Base-by-base conservation (phyloP, 2,888 invertebrate species). In the Yponomeuta sedellus region DNA sequence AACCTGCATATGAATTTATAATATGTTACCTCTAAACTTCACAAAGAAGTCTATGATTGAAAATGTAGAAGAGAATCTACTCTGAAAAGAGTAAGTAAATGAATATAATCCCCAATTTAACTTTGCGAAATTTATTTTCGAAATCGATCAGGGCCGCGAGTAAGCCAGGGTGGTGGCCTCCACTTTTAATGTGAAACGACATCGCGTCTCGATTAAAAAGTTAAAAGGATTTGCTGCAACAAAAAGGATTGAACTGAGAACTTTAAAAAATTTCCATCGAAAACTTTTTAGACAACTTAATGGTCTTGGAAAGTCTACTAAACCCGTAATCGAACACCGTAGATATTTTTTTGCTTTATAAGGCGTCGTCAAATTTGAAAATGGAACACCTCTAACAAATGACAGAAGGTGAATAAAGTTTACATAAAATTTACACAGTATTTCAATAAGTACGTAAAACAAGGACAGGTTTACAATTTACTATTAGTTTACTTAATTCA, bases 121-220 rank as follows among this genome's bases (percentile, higher is more conserved):
- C 91, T 91, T 90, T 73, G 81, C 76, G 80, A 85, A 88, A 88
- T 89, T 88, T 88, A 89, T 88, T 89, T 83, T 52, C 44, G 78
- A 85, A 87, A 88, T 88, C 85, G 80, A 84, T 85, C 81, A 81
- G 74, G 44, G 73, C 81, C 74, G 77, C 78, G 81, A 80, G 80
- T 81, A 83, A 86, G 83, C 85, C 82, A 82, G 75, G 74, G 77
- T 74, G 74, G 75, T 74, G 74, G 74, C 78, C 73, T 73, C 73
- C 70, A 71, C 77, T 80, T 75, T 79, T 78, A 73, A 71, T 72
- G 74, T 52, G 44, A 59, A 22, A 58, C 39, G 44, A 64, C 56
- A 12, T 72, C 75, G 77, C 79, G 80, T 81, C 80, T 75, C 74
- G 64, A 71, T 72, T 72, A 76, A 77, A 83, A 86, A 86, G 82